Evolutionary conservation across 1,140 invertebrate species (phyloP).

Genomic region (Sarcophaga bullata): DNA sequence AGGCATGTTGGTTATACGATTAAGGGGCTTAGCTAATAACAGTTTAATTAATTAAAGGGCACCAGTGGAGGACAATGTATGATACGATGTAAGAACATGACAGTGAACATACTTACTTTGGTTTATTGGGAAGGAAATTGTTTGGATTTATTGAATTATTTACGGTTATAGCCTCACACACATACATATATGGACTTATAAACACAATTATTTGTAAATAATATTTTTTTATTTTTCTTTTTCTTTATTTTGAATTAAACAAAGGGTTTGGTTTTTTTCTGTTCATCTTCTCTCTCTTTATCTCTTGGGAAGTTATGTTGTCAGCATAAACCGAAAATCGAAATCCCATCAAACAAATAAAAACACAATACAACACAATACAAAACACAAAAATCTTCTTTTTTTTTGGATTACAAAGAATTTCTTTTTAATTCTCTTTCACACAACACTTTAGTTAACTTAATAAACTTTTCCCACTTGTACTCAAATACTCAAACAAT

Average conservation of each 20-base stretch:
- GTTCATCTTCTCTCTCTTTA: background rate
- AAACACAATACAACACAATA: constrained; percentile 28
- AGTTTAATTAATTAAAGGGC: too few relatives aligned
- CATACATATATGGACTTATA: too few relatives aligned
- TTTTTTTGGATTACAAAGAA: background rate
- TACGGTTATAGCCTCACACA: too few relatives aligned
- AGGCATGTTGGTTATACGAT: too few relatives aligned
- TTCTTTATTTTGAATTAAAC: background rate
- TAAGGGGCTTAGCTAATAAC: too few relatives aligned
- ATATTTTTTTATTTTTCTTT: too few relatives aligned
- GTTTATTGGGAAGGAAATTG: too few relatives aligned
- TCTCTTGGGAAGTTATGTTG: background rate
- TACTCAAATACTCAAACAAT: background rate
- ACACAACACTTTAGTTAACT: background rate
- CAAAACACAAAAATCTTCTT: background rate
- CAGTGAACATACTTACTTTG: too few relatives aligned
- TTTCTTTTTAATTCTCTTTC: background rate
- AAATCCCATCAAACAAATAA: constrained; percentile 16
- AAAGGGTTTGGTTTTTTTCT: constrained; percentile 28
- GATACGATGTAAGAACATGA: too few relatives aligned
- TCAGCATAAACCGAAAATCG: background rate
- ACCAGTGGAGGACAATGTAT: too few relatives aligned
- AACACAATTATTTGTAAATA: too few relatives aligned
- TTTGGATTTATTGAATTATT: too few relatives aligned
- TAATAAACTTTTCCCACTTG: background rate